Base-by-base conservation (phyloP, 2,888 invertebrate genomes). In the Drosophila paranaensis region DNA sequence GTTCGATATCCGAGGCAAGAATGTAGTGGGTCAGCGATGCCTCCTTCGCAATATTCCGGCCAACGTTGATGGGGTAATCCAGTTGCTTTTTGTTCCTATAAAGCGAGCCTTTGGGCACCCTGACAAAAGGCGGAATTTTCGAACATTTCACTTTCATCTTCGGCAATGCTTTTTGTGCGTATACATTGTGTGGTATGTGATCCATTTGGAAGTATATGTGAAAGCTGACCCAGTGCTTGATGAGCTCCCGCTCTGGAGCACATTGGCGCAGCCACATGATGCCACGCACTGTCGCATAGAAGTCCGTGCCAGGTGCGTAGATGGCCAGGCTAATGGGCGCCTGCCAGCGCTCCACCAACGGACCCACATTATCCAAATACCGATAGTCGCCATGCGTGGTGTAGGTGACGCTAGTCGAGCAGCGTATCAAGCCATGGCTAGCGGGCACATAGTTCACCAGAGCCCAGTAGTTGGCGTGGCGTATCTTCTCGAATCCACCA, bases 11-110 rank as follows among this genome's bases (percentile, higher is more conserved):
- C 53, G 96, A 96, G 10, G 97, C 95, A 50, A 97, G 94, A 27
- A 97, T 94, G 91, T 94, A 97, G 90, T 96, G 95, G 0, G 97
- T 97, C 45, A 95, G 94, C 0, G 96, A 96, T 30, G 95, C 94
- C 77, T 96, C 95, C 25, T 97, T 94, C 0, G 97, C 97, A 6
- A 97, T 94, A 92, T 97, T 97, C 30, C 97, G 94, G 0, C 96
- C 97, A 6, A 97, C 96, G 92, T 97, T 97, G 60, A 97, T 96
- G 0, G 97, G 97, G 91, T 97, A 97, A 9, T 96, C 92, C 5
- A 97, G 93, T 79, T 95, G 95, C 84, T 96, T 95, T 77, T 30
- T 25, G 0, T 35, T 58, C 27, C 71, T 76, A 92, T 96, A 97
- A 88, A 69, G 8, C 11, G 27, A 0, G 0, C 1, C 8, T 9